Base-by-base conservation (phyloP, 2,797 vertebrate species). In the Lutjanus campechanus region DNA sequence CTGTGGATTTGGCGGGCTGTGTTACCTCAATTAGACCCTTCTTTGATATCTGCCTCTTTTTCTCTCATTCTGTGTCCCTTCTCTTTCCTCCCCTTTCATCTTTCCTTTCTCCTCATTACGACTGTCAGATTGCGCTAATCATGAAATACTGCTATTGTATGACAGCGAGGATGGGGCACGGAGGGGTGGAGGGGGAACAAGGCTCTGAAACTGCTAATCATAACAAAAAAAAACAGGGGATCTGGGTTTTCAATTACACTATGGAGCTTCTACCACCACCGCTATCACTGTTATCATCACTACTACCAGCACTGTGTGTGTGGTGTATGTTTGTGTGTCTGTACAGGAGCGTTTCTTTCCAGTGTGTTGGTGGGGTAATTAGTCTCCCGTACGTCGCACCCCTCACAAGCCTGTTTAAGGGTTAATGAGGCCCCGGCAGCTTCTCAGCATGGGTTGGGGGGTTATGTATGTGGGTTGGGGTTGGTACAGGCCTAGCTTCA, bases 391-490 rank as follows among this genome's bases (percentile, higher is more conserved):
- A 96, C 95, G 93, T 94, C 91, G 95, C 95, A 95, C 95, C 96
- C 97, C 97, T 97, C 96, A 95, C 97, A 96, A 96, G 97, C 96
- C 97, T 99, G 97, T 99, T 99, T 98, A 99, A 98, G 98, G 98
- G 98, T 99, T 99, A 99, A 99, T 99, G 98, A 99, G 98, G 96
- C 97, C 97, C 96, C 96, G 95, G 97, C 97, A 97, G 97, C 96
- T 96, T 97, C 97, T 95, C 98, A 96, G 97, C 97, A 96, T 92
- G 92, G 85, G 89, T 68, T 82, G 47, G 85, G 96, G 95, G 96
- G 96, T 96, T 96, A 95, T 86, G 87, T 89, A 88, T 91, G 90
- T 89, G 89, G 89, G 88, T 83, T 60, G 84, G 93, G 88, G 85
- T 83, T 78, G 84, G 91, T 85, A 76, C 92, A 94, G 97, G 95